phyloP scores from a whole-genome alignment of 2,113 vertebrate species.

The Glaucomys volans region DNA sequence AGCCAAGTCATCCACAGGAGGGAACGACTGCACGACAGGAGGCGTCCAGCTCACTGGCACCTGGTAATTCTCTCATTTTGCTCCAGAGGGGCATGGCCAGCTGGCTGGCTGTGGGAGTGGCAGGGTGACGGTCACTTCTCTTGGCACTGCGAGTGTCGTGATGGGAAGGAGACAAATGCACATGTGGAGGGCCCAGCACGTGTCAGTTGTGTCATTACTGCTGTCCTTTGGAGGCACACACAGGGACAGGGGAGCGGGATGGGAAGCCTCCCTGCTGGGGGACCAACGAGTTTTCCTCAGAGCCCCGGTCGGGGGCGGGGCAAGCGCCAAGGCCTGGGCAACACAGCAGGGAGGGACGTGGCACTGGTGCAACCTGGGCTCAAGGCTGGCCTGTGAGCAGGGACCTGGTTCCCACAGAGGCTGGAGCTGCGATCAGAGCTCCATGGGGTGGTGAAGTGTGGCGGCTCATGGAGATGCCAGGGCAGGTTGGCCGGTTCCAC shows the following conservation, averaged over 20 bases:
- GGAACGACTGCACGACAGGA: background rate
- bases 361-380: no score
- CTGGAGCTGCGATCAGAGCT: background rate
- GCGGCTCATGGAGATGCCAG: background rate
- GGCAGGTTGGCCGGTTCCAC: no score
- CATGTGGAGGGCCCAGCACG: fast-evolving
- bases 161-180: background rate
- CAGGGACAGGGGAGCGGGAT: background rate
- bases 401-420: background rate
- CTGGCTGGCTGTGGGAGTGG: slow-evolving; percentile 19
- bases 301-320: background rate
- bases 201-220: background rate
- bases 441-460: background rate
- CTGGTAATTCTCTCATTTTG: slow-evolving; percentile 60
- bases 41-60: background rate
- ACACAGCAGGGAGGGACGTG: no score
- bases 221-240: background rate
- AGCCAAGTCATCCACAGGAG: background rate
- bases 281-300: background rate
- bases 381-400: background rate
- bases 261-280: background rate
- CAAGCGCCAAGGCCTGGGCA: no score
- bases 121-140: slow-evolving; percentile 40
- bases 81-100: background rate
- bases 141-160: slow-evolving; percentile 10